Percentiles rank a stretch among this genome's conserved stretches.
Conservation (phyloP, 2,797 vertebrate genomes). For the Lepilemur ruficaudatus region DNA sequence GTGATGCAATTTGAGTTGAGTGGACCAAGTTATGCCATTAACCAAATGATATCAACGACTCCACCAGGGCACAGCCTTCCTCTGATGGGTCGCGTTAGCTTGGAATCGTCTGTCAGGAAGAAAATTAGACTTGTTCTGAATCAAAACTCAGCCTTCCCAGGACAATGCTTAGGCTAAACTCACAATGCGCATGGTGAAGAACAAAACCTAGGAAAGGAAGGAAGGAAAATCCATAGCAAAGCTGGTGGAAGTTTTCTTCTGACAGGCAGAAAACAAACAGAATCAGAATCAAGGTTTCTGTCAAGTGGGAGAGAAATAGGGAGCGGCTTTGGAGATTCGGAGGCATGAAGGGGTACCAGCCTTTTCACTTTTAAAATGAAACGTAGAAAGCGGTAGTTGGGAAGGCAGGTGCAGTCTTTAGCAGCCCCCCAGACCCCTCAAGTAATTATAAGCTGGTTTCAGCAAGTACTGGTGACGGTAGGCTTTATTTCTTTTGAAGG, state of each 20-base stretch:
- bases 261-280: neutral
- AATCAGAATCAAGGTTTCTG: neutral
- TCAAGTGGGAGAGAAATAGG: neutral
- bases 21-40: neutral
- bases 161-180: neutral
- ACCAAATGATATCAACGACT: neutral
- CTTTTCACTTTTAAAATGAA: constrained; percentile 54
- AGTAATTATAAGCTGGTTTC: constrained; percentile 63
- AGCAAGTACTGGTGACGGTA: constrained; percentile 57
- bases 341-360: neutral
- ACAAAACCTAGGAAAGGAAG: neutral
- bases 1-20: neutral
- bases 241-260: neutral
- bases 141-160: neutral
- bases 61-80: neutral
- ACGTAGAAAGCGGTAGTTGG: neutral
- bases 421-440: neutral
- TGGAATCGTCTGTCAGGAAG: neutral
- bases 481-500: constrained; percentile 68
- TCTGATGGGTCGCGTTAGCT: neutral
- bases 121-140: neutral
- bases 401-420: constrained; percentile 8
- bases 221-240: neutral
- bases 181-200: neutral
- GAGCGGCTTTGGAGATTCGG: neutral